phyloP scores from a whole-genome alignment of 2,113 vertebrate species.

The Syrrhaptes paradoxus region DNA sequence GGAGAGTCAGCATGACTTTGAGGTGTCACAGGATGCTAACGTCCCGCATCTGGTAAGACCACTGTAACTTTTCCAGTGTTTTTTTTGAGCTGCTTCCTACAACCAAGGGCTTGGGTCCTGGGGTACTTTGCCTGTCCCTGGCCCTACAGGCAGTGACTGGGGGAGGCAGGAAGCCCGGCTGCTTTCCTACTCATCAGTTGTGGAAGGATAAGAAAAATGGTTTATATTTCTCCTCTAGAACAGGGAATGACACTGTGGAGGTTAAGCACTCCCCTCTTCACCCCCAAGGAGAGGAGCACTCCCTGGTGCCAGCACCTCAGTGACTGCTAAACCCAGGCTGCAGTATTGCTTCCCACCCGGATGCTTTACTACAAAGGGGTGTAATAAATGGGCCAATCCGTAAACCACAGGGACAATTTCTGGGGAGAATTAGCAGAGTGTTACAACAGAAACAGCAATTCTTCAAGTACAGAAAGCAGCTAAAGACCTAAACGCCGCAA shows the following conservation, averaged over 20 bases:
- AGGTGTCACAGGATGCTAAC: neutral
- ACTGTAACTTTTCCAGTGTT: accelerated
- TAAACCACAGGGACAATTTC: neutral
- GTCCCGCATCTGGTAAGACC: no score
- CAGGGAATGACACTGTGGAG: neutral
- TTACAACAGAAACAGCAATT: conserved; percentile 4
- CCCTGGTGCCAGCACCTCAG: no score
- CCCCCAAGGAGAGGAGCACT: neutral
- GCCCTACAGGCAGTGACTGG: neutral
- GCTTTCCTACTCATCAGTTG: neutral
- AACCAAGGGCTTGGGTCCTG: neutral
- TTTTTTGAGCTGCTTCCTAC: neutral
- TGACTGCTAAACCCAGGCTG: no score
- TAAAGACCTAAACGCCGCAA: conserved; percentile 41
- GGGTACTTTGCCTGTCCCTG: neutral
- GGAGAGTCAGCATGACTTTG: neutral
- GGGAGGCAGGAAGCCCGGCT: neutral
- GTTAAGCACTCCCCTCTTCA: neutral
- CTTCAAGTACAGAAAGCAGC: conserved; percentile 18
- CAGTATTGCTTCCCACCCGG: neutral
- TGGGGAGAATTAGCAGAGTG: neutral
- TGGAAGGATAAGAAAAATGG: neutral
- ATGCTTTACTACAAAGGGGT: accelerated
- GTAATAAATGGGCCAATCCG: neutral
- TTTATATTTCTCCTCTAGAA: neutral